Percentiles rank a stretch among this genome's conserved stretches.
These are phyloP conservation scores for Probaryconus sp. DNA, from an alignment of 1,140 invertebrate species.

Conservation along the genomic window DNA sequence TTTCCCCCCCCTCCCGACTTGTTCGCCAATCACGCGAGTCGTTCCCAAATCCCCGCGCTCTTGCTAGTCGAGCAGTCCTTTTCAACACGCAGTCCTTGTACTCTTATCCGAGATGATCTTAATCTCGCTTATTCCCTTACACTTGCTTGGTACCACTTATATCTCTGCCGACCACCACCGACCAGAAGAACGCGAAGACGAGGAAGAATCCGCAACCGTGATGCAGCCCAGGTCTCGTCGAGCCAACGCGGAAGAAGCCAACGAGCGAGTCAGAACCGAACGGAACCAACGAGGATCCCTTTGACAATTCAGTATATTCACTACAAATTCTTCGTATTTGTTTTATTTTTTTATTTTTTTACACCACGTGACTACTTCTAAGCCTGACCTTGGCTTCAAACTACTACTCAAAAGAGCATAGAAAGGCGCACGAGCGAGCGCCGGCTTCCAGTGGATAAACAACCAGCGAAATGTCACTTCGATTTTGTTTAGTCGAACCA, in stretches of 20 bases:
- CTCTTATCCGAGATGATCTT: slow-evolving; percentile 54
- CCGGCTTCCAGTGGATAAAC: slow-evolving; percentile 70
- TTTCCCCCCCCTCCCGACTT: not conserved
- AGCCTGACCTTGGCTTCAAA: slow-evolving; percentile 60
- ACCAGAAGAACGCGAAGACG: slow-evolving; percentile 44
- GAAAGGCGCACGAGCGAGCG: slow-evolving; percentile 35
- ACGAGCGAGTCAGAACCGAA: slow-evolving; percentile 1
- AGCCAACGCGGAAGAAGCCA: slow-evolving; percentile 36
- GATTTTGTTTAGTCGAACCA: slow-evolving; percentile 60
- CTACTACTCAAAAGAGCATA: slow-evolving; percentile 52
- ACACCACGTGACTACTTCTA: slow-evolving; percentile 6
- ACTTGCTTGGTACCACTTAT: slow-evolving; percentile 62
- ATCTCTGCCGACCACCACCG: slow-evolving; percentile 54
- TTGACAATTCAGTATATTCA: slow-evolving; percentile 6
- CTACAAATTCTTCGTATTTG: no score
- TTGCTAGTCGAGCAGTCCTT: slow-evolving; percentile 63
- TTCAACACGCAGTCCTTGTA: slow-evolving; percentile 55
- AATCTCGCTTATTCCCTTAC: slow-evolving; percentile 60
- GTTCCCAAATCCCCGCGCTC: slow-evolving; percentile 53
- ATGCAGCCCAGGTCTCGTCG: slow-evolving; percentile 35
- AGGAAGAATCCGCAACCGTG: slow-evolving; percentile 31
- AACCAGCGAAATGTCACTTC: slow-evolving; percentile 66
- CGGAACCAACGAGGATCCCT: slow-evolving; percentile 5
- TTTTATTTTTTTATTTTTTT: no score
- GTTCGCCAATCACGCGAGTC: slow-evolving; percentile 29